A percentile compares a stretch with the other conserved stretches of the same genome.
phyloP scores from a whole-genome alignment of 2,113 vertebrate species.

The Boulengeromyrus knoepffleri region DNA sequence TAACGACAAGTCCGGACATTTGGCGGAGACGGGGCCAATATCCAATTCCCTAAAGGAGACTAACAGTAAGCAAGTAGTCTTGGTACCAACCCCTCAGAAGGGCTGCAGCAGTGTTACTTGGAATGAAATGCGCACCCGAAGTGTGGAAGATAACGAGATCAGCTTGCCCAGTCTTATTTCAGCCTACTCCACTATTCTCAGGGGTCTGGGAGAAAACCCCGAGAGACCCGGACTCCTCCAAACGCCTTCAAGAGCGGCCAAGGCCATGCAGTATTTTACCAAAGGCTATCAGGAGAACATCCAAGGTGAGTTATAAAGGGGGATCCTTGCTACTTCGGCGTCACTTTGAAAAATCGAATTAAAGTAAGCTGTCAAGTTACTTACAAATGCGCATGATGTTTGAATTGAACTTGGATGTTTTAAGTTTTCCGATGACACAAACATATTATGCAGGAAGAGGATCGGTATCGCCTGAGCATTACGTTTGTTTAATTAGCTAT shows the following conservation, averaged over 20 bases:
- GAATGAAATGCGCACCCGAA: slow-evolving; percentile 1
- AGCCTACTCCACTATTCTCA: slow-evolving; percentile 4
- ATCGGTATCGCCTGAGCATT: neutral
- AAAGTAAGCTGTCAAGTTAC: neutral
- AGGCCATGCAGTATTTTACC: slow-evolving; percentile 9
- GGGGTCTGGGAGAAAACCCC: slow-evolving; percentile 1
- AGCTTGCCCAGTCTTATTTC: neutral
- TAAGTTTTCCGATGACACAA: neutral
- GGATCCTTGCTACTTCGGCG: neutral
- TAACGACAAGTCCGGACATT: neutral
- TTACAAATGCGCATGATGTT: neutral
- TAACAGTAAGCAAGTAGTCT: neutral
- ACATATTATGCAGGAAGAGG: neutral
- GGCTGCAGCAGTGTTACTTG: neutral
- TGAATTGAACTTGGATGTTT: neutral
- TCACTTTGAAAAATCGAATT: neutral
- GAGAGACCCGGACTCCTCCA: neutral
- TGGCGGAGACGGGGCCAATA: neutral
- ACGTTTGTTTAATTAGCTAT: neutral
- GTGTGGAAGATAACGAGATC: neutral
- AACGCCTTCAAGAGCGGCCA: neutral
- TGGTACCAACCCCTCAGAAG: neutral
- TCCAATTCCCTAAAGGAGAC: neutral
- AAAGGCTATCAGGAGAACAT: slow-evolving; percentile 11
- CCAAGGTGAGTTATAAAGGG: neutral